A percentile compares a stretch with the other conserved stretches of the same genome.
Evolutionary conservation across 2,888 invertebrate genomes (phyloP).

Genomic region (Lottia gigantea): DNA sequence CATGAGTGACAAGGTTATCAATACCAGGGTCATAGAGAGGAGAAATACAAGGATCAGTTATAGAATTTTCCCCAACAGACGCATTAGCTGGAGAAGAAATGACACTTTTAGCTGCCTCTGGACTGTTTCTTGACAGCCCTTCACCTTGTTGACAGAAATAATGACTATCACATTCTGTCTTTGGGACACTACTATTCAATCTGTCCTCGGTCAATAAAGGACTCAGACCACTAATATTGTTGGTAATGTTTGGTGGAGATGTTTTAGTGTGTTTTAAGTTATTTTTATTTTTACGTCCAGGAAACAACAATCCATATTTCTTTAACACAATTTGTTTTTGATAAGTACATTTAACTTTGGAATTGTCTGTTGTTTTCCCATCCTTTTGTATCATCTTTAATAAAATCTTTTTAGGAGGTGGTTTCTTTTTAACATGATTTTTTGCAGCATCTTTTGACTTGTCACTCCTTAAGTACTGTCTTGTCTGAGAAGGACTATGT

Average conservation of each 20-base stretch:
- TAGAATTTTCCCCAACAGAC: background rate
- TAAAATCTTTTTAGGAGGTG: background rate
- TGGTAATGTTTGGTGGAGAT: background rate
- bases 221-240: background rate
- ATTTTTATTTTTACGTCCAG: background rate
- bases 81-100: conserved; percentile 4
- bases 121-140: background rate
- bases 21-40: background rate
- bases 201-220: background rate
- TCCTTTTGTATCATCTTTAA: background rate
- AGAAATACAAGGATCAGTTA: conserved; percentile 1
- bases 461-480: background rate
- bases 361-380: background rate
- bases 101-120: conserved; percentile 11
- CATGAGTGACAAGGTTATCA: background rate
- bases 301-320: background rate
- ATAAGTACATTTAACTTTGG: background rate
- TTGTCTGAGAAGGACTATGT: background rate
- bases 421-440: background rate
- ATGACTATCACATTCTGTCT: conserved; percentile 9
- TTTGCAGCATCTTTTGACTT: background rate
- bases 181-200: background rate
- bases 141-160: conserved; percentile 1
- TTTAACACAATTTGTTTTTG: conserved; percentile 1
- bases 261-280: background rate